These are phyloP conservation scores for Acronicta leporina DNA, from an alignment of 2,888 invertebrate genomes.

Conservation along the genomic window DNA sequence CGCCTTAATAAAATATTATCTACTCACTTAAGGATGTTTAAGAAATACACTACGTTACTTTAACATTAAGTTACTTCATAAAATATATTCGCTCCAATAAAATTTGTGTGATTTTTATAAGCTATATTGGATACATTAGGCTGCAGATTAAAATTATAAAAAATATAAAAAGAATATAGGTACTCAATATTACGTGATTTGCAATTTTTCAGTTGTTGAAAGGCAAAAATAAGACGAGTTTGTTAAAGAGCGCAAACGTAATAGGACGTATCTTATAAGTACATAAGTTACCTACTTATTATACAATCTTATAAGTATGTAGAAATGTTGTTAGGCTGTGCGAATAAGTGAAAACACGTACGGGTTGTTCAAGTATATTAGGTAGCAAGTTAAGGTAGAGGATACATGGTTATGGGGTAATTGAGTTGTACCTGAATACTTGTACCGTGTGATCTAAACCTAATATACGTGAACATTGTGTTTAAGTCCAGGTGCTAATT, in stretches of 20 bases:
- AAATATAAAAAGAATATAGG: not conserved
- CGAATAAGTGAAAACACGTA: slow-evolving; percentile 64
- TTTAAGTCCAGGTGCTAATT: slow-evolving; percentile 49
- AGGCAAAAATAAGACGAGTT: slow-evolving; percentile 1
- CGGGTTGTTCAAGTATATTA: slow-evolving; percentile 46
- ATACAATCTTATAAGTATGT: slow-evolving; percentile 57
- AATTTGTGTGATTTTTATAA: no score
- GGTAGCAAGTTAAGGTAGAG: slow-evolving; percentile 28
- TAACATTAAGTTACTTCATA: slow-evolving; percentile 14
- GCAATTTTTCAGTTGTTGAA: slow-evolving; percentile 8
- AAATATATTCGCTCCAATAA: no score
- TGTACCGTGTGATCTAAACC: slow-evolving; percentile 37
- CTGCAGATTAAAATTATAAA: not conserved
- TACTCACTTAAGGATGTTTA: slow-evolving; percentile 24
- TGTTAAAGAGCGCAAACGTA: slow-evolving; percentile 17
- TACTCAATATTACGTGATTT: not conserved
- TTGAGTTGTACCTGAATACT: slow-evolving; percentile 22
- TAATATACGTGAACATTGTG: slow-evolving; percentile 36
- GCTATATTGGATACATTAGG: slow-evolving; percentile 3
- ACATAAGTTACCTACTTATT: slow-evolving; percentile 52
- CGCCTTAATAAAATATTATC: slow-evolving; percentile 25
- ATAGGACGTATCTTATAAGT: slow-evolving; percentile 42
- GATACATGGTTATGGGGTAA: slow-evolving; percentile 20
- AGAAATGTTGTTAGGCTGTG: slow-evolving; percentile 57
- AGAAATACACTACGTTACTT: slow-evolving; percentile 12